phyloP scores from a whole-genome alignment of 1,140 invertebrate genomes.

The Condylostylus longicornis region DNA sequence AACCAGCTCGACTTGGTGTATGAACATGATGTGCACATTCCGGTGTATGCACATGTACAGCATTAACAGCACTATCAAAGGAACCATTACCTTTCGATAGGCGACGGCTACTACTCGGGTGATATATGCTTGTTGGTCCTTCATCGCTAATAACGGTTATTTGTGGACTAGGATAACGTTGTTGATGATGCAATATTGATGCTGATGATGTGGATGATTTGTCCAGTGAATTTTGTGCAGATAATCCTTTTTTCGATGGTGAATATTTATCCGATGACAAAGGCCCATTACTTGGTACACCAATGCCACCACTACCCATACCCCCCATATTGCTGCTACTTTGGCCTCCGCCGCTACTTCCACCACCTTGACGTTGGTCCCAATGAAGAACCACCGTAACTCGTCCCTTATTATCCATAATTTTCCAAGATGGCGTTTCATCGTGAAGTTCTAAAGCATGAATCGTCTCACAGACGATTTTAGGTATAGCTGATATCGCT shows the following conservation, averaged over 20 bases:
- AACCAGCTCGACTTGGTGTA: constrained; percentile 39
- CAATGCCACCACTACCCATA: constrained; percentile 46
- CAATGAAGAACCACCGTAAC: constrained; percentile 86
- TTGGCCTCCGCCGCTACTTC: constrained; percentile 36
- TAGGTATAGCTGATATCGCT: constrained; percentile 88
- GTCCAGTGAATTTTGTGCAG: constrained; percentile 55
- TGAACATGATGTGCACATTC: constrained; percentile 65
- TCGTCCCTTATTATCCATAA: constrained; percentile 89
- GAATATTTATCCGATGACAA: constrained; percentile 55
- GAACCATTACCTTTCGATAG: constrained; percentile 52
- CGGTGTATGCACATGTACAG: constrained; percentile 67
- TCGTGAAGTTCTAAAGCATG: constrained; percentile 83
- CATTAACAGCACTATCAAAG: constrained; percentile 47
- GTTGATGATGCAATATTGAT: constrained; percentile 36
- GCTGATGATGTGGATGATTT: constrained; percentile 40
- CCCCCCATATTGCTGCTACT: constrained; percentile 35
- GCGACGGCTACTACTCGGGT: constrained; percentile 36
- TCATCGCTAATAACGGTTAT: constrained; percentile 84
- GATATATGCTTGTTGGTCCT: constrained; percentile 40
- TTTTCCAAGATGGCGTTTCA: constrained; percentile 91
- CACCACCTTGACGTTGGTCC: constrained; percentile 62
- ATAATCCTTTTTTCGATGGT: constrained; percentile 35
- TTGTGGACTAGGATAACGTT: constrained; percentile 54
- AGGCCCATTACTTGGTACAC: constrained; percentile 41
- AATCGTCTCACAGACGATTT: constrained; percentile 92